Base-by-base conservation (phyloP, 2,888 invertebrate genomes). In the Lepidocyrtinus sp. region DNA sequence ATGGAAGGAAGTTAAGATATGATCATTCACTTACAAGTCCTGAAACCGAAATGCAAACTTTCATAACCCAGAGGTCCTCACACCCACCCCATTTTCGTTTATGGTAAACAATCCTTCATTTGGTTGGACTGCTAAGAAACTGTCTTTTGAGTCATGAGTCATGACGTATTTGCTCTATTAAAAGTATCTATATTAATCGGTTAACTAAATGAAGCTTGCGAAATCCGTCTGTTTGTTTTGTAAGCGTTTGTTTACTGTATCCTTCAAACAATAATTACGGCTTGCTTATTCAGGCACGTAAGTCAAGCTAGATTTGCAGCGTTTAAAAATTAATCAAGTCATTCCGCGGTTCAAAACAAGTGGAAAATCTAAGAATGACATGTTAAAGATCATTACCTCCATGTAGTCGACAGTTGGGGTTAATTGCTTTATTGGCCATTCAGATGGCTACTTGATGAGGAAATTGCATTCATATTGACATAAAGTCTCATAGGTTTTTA, bases 271-370 rank as follows among this genome's bases (percentile, higher is more conserved):
- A 36, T 36, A 9, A 36, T 36, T 36, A 36, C 5, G 36, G 12
- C 36, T 36, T 36, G 36, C 36, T 36, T 12, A 36, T 36, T 36
- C 36, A 9, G 36, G 5, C 7, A 9, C 12, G 27, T 21, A 36
- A n/a, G 27, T 65, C 65, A 12, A 27, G 27, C 36, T 9, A 5
- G 19, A 36, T 19, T 65, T 17, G 45, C 45, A 67, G 3, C 17
- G 45, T 67, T 36, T 67, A n/a, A 67, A 67, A 67, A 36, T 67
- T 67, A 67, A 67, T 67, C 2, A 67, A 21, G 5, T 1, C 22
- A 36, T 67, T 2, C 15, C 67, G 22, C 45, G 67, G n/a, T n/a
- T n/a, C n/a, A n/a, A n/a, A n/a, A n/a, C n/a, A n/a, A n/a, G n/a
- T n/a, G n/a, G n/a, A n/a, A n/a, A n/a, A n/a, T n/a, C n/a, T n/a